phyloP scores from a whole-genome alignment of 2,888 invertebrate species.

The Papilio demoleus region DNA sequence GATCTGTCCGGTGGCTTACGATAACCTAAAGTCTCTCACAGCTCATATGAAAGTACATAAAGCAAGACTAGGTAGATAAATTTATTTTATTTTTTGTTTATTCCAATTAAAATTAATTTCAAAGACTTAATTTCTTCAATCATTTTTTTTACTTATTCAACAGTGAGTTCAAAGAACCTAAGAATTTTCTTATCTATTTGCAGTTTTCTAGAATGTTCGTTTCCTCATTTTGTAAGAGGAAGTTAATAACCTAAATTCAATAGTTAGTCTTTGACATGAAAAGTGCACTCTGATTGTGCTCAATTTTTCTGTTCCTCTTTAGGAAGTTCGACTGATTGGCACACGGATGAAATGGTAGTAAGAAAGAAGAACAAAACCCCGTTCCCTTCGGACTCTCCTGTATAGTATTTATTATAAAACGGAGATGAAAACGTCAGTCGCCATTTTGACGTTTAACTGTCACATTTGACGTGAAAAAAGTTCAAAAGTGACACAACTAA shows the following conservation, averaged over 20 bases:
- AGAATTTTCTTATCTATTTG: no score
- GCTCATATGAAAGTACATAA: constrained; percentile 85
- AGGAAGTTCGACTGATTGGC: constrained; percentile 18
- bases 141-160: no score
- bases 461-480: neutral
- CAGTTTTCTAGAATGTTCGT: no score
- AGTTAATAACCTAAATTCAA: no score
- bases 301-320: constrained; percentile 14
- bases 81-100: neutral
- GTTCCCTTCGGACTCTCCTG: neutral
- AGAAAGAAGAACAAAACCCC: neutral
- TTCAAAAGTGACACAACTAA: neutral
- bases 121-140: no score
- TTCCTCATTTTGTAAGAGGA: no score
- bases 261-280: no score
- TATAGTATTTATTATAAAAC: neutral
- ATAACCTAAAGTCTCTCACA: constrained; percentile 82
- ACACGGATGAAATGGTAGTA: constrained; percentile 9
- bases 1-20: constrained; percentile 77
- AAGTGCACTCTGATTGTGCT: constrained; percentile 14
- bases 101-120: neutral
- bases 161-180: no score
- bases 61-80: constrained; percentile 54
- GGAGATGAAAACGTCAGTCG: neutral
- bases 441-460: constrained; percentile 5